Percentiles rank a stretch among this genome's conserved stretches.
Evolutionary conservation across 2,113 vertebrate species (phyloP).

Genomic region (Lasiurus borealis): DNA sequence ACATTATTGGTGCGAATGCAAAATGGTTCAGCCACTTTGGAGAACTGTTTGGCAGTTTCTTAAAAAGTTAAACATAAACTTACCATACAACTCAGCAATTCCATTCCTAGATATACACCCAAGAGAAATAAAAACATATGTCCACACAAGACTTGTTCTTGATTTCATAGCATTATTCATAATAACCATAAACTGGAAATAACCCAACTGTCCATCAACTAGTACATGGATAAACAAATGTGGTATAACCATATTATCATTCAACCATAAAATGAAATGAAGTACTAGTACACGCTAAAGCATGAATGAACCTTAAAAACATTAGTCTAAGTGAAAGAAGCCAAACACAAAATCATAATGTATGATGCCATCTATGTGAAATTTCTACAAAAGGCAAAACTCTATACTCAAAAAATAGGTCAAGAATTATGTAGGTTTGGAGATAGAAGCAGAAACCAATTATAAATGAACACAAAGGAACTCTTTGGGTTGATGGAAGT

Average conservation of each 20-base stretch:
- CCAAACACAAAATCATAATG: constrained; percentile 15
- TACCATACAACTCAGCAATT: constrained; percentile 69
- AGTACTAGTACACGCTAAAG: constrained; percentile 18
- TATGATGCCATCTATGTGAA: neutral
- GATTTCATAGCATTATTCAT: constrained; percentile 49
- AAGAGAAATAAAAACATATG: constrained; percentile 72
- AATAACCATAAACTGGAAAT: constrained; percentile 54
- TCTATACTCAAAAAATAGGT: constrained; percentile 32
- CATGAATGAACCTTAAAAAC: constrained; percentile 25
- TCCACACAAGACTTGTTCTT: constrained; percentile 59
- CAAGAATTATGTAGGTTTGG: neutral
- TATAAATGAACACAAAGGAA: constrained; percentile 18
- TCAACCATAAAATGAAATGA: constrained; percentile 41
- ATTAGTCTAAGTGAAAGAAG: constrained; percentile 46
- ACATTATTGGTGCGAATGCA: constrained; percentile 42
- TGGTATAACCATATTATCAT: neutral
- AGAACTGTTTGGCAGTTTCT: constrained; percentile 53
- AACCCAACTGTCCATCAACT: constrained; percentile 42
- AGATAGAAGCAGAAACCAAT: neutral
- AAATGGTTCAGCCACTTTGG: constrained; percentile 54
- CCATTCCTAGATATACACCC: constrained; percentile 68
- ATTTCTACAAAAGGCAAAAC: constrained; percentile 49
- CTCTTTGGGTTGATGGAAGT: neutral
- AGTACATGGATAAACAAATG: constrained; percentile 50
- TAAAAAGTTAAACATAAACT: constrained; percentile 64